Conservation (phyloP, 2,888 invertebrate genomes). For the Arge pagana region DNA sequence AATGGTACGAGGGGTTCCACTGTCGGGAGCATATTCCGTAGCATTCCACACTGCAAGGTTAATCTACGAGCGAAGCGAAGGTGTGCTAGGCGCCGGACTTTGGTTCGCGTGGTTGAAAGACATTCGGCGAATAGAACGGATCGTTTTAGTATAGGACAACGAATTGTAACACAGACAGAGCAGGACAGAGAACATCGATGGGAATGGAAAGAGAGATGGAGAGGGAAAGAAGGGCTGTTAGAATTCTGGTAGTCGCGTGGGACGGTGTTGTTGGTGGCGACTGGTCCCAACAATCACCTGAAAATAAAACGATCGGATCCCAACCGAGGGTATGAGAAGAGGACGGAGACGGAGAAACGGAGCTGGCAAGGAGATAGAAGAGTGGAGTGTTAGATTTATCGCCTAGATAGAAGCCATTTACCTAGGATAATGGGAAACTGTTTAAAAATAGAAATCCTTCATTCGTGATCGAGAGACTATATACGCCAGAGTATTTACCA, state of each 20-base stretch:
- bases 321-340: constrained; percentile 32
- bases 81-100: no score
- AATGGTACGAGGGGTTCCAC: no score
- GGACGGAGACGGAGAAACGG: constrained; percentile 43
- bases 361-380: constrained; percentile 42
- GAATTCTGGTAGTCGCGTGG: constrained; percentile 23
- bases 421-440: constrained; percentile 52
- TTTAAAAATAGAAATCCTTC: constrained; percentile 50
- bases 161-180: not conserved
- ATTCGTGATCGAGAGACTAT: not conserved
- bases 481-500: not conserved
- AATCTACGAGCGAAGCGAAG: no score
- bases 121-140: constrained; percentile 54
- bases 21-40: no score
- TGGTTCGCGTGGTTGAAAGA: constrained; percentile 54
- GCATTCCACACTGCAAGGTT: no score
- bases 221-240: no score
- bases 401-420: constrained; percentile 53
- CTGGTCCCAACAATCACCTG: constrained; percentile 57
- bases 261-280: constrained; percentile 55
- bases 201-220: no score
- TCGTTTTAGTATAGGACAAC: no score
- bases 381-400: constrained; percentile 54
- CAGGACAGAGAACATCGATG: no score
- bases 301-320: constrained; percentile 55